phyloP scores from a whole-genome alignment of 1,140 invertebrate genomes.

The Caenorhabditis remanei region DNA sequence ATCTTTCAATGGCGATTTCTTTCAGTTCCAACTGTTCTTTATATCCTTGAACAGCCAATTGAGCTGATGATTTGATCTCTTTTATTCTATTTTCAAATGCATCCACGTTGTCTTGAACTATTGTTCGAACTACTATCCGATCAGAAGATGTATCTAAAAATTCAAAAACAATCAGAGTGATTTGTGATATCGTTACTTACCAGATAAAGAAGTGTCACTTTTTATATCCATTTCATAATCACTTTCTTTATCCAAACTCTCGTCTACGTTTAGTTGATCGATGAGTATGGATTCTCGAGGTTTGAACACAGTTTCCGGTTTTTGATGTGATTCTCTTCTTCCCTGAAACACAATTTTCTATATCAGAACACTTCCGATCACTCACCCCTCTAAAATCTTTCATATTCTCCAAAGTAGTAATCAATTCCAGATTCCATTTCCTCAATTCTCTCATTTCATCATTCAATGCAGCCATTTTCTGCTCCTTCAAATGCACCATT shows the following conservation, averaged over 20 bases:
- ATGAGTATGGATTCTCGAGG: background rate
- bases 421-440: constrained; percentile 62
- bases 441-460: constrained; percentile 64
- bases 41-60: constrained; percentile 59
- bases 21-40: constrained; percentile 65
- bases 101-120: constrained; percentile 61
- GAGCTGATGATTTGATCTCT: constrained; percentile 62
- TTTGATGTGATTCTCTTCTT: constrained; percentile 26
- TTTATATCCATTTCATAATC: constrained; percentile 61
- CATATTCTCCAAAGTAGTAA: constrained; percentile 47
- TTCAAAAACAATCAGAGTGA: background rate
- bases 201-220: constrained; percentile 39
- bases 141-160: constrained; percentile 6
- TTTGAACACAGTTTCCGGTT: background rate
- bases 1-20: constrained; percentile 62
- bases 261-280: constrained; percentile 1
- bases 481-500: constrained; percentile 54
- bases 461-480: constrained; percentile 52
- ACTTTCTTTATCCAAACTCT: constrained; percentile 57
- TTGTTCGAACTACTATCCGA: constrained; percentile 47
- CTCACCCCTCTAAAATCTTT: constrained; percentile 15
- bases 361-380: background rate
- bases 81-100: constrained; percentile 62
- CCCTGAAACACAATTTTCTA: constrained; percentile 38
- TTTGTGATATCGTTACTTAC: background rate